Conservation (phyloP, 2,113 vertebrate species). For the Danio rerio region DNA sequence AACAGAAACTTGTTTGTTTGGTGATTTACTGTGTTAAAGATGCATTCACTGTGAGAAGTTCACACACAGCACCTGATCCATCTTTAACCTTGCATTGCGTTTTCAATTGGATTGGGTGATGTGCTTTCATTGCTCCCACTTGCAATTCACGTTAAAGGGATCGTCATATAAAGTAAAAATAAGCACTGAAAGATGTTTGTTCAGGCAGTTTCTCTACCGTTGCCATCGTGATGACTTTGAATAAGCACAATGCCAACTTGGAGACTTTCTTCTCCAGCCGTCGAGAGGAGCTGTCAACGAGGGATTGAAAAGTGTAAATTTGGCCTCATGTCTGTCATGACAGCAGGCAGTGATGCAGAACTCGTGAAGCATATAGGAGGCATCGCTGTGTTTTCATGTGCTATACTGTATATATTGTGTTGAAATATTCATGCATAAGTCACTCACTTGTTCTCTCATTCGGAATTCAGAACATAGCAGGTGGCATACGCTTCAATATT, state of each 20-base stretch:
- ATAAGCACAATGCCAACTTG: neutral
- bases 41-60: neutral
- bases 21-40: neutral
- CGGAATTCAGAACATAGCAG: neutral
- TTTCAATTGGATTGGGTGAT: neutral
- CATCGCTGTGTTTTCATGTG: neutral
- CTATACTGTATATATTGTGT: neutral
- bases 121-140: neutral
- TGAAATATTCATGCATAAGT: neutral
- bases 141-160: neutral
- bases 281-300: conserved; percentile 7
- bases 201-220: neutral
- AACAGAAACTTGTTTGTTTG: neutral
- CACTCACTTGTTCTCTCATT: neutral
- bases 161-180: neutral
- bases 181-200: conserved; percentile 1
- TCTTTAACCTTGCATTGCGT: neutral
- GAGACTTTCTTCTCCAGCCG: neutral
- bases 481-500: neutral
- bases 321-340: conserved; percentile 8
- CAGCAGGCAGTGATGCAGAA: neutral
- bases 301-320: neutral
- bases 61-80: neutral
- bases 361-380: neutral
- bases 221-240: neutral